Evolutionary conservation across 1,140 invertebrate species (phyloP).

Genomic region (Trichonephila inaurata): DNA sequence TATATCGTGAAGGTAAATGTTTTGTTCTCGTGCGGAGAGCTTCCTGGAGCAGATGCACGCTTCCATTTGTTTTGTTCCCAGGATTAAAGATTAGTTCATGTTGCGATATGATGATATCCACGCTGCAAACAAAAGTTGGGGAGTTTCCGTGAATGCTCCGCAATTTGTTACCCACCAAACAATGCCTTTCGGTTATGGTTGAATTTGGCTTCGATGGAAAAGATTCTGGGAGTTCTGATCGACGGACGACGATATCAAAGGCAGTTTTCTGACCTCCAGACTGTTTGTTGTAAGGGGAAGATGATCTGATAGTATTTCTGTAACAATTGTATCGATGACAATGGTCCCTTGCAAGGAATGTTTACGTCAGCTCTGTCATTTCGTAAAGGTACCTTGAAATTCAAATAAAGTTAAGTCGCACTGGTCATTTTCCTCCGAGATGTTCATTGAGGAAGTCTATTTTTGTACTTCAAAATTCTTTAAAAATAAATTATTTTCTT

Average conservation of each 20-base stretch:
- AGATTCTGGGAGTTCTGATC: background rate
- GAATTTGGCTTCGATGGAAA: background rate
- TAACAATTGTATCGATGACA: background rate
- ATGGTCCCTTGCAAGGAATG: background rate
- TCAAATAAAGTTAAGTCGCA: background rate
- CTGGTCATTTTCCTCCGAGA: no score
- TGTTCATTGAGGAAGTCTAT: no score
- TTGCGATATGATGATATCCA: background rate
- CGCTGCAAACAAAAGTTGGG: background rate
- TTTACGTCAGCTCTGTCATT: background rate
- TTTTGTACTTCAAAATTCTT: no score
- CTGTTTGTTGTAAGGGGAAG: background rate
- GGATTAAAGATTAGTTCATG: slow-evolving; percentile 32
- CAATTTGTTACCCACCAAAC: background rate
- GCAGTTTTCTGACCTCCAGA: slow-evolving; percentile 2
- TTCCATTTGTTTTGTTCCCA: background rate
- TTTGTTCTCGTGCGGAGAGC: background rate
- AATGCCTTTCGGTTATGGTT: background rate
- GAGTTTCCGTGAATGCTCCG: background rate
- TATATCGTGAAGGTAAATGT: background rate
- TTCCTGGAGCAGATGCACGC: background rate
- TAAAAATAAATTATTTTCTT: no score
- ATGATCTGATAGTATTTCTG: background rate
- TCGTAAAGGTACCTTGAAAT: background rate
- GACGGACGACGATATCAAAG: background rate